Percentiles rank a stretch among this genome's conserved stretches.
Conservation (phyloP, 2,888 invertebrate genomes). For the Rhamphomyia laevipes region DNA sequence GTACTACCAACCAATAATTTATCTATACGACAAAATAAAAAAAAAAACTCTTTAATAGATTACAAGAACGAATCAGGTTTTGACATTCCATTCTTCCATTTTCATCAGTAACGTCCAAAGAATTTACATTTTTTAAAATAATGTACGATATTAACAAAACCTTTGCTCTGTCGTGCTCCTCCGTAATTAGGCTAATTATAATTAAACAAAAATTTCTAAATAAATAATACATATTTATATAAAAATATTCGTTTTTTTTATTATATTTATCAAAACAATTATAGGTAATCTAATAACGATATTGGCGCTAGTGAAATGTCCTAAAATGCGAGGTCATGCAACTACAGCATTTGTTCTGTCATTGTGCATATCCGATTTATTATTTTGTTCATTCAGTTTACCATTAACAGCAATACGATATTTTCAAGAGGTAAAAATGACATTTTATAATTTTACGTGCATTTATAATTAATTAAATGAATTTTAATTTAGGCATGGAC, state of each 20-base stretch:
- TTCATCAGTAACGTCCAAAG: no score
- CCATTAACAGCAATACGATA: constrained; percentile 75
- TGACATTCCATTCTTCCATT: no score
- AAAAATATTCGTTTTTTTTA: not conserved
- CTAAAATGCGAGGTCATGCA: constrained; percentile 68
- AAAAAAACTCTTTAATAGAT: no score
- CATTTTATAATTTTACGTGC: not conserved
- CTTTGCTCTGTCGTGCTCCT: no score
- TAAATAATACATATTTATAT: no score
- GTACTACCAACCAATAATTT: no score
- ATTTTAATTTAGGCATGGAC: constrained; percentile 48
- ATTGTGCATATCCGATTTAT: constrained; percentile 71
- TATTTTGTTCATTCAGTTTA: constrained; percentile 74
- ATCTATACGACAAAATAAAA: no score
- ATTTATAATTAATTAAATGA: not conserved
- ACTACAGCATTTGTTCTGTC: constrained; percentile 82
- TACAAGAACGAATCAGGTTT: no score
- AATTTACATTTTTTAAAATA: no score
- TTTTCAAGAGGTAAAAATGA: constrained; percentile 48
- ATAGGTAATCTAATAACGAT: constrained; percentile 75
- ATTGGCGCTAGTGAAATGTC: constrained; percentile 62
- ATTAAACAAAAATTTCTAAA: no score
- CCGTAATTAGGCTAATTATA: no score
- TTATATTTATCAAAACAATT: constrained; percentile 13
- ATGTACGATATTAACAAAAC: no score